Base-by-base conservation (phyloP, 1,140 invertebrate species). In the Ooceraea biroi region DNA sequence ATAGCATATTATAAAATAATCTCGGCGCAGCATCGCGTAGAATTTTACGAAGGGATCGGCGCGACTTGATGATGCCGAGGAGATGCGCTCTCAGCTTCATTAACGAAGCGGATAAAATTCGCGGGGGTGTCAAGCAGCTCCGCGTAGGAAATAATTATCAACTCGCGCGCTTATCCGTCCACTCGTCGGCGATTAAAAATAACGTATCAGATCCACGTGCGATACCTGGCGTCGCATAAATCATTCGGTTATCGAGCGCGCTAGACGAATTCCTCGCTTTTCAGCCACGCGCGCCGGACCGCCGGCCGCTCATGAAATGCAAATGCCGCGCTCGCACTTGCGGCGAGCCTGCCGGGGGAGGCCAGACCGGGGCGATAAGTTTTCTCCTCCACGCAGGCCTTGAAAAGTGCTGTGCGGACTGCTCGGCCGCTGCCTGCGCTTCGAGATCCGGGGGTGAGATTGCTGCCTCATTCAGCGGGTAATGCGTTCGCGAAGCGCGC, bases 381-480 rank as follows among this genome's bases (percentile, higher is more conserved):
- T 88, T 71, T 41, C 63, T 66, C 22, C 82, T 71, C 50, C 68
- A 73, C 19, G 55, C 58, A 82, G 87, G 87, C 83, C 86, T 88
- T 88, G 83, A 84, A 88, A 77, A 88, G 85, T 76, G 66, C 61
- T 68, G 27, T 57, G 48, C 55, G 68, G 82, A 86, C 85, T 87
- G 84, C 82, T 86, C 85, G 36, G 65, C 48, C 69, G 65, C 57
- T 60, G 63, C 50, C 57, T 17, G 58, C 46, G 66, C 58, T 57
- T 60, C 55, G 78, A 88, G 87, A 89, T 89, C 84, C 19, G 46
- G 77, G 87, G 61, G 68, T 78, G 84, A 89, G 87, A 89, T 88
- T 89, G 84, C 52, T 74, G 60, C 58, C 72, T 85, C 78, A 88
- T 88, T 89, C 87, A 86, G 27, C 66, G 87, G 73, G 88, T 89